Evolutionary conservation across 2,113 vertebrate genomes (phyloP), one percentile per base, ranked within the genome.

Genomic region (Silurus asotus): DNA sequence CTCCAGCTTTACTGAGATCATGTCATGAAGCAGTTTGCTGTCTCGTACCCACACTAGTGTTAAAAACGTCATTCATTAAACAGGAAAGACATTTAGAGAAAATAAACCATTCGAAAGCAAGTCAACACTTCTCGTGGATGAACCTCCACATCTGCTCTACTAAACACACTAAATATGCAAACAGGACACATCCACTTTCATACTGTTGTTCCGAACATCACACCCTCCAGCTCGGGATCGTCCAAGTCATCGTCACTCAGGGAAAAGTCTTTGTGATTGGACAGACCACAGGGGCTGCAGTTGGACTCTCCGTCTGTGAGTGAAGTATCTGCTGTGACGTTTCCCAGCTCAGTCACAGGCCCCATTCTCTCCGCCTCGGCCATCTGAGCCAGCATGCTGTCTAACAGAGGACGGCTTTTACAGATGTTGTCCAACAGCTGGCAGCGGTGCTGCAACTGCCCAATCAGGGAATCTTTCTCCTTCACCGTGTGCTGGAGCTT

Each of bases 191-290:
- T 69, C 19, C 13, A 53, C 28, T 37, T 78, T 90, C 86, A 96
- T 86, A 96, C 96, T 0, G 95, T 96, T 8, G 95, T 96, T 78
- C 96, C 95, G 72, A 96, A 95, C 48, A 91, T 86, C 10, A 93
- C 92, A 48, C 92, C 93, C 4, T 93, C 93, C 17, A 91, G 37
- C 28, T 93, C 93, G 45, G 90, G 86, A 77, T 91, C 92, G 1
- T 89, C 92, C 49, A 90, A 87, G 28, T 95, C 94, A 20, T 93
- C 92, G 48, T 92, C 92, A 0, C 90, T 93, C 74, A 94, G 91
- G 0, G 94, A 93, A 81, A 94, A 94, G 85, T 93, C 92, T 80
- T 90, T 92, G 89, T 94, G 94, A 86, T 91, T 91, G 86, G 88
- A 89, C 14, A 92, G 80, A 1, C 91, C 87, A 10, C 91, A 88